A percentile compares a stretch with the other conserved stretches of the same genome.
These are phyloP conservation scores for Cephus pulcher DNA, from an alignment of 2,888 invertebrate species.

Conservation along the genomic window DNA sequence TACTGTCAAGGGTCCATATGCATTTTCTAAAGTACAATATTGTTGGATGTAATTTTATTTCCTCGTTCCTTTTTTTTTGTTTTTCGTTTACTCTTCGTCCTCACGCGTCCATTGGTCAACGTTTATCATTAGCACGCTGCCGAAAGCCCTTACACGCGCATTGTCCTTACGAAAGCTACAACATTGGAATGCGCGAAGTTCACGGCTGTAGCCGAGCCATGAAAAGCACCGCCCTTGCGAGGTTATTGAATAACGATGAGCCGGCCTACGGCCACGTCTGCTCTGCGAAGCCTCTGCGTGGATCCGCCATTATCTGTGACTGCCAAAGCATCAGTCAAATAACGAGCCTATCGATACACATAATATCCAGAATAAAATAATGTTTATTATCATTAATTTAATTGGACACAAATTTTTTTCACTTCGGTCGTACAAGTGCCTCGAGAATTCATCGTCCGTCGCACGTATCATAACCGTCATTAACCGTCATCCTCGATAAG, in stretches of 20 bases:
- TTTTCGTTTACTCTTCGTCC: neutral
- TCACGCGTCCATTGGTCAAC: neutral
- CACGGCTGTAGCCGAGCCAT: neutral
- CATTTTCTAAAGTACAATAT: neutral
- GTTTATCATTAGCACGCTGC: neutral
- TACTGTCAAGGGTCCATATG: neutral
- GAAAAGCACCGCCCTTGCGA: slow-evolving; percentile 10
- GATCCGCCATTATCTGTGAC: neutral
- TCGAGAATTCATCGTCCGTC: neutral
- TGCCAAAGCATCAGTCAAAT: neutral
- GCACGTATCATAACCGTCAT: neutral
- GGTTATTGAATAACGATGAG: slow-evolving; percentile 52
- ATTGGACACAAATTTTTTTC: neutral
- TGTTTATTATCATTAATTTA: neutral
- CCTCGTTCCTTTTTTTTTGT: neutral
- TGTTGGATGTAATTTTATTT: neutral
- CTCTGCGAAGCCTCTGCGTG: slow-evolving; percentile 20
- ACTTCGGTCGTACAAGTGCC: neutral
- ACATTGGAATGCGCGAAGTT: neutral
- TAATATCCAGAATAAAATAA: neutral
- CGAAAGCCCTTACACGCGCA: neutral
- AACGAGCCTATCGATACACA: neutral
- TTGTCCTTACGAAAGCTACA: neutral
- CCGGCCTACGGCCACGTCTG: slow-evolving; percentile 38
- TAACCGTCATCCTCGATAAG: neutral